Evolutionary conservation across 92 coral and sea anemone genomes (phyloP).

Genomic region (Phenganax subtilis): DNA sequence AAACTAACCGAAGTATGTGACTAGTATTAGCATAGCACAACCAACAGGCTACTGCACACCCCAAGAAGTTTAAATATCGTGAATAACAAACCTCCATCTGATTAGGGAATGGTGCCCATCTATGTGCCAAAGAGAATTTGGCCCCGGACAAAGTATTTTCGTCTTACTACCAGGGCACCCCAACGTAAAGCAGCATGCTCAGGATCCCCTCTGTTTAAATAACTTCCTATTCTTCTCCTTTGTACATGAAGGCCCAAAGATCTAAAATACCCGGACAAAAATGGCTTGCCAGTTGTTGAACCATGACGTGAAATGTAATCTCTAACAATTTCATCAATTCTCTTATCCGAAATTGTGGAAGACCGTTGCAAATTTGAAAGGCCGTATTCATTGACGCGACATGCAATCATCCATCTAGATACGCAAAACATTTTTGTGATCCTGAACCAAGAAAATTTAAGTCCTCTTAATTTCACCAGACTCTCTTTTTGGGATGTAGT

Average conservation of each 20-base stretch:
- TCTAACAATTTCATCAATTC: conserved; percentile 49
- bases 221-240: background rate
- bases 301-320: conserved; percentile 69
- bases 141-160: too few relatives aligned
- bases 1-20: background rate
- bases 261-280: conserved; percentile 49
- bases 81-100: too few relatives aligned
- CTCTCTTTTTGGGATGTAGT: background rate
- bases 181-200: too few relatives aligned
- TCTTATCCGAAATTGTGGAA: conserved; percentile 51
- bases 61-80: too few relatives aligned
- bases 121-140: too few relatives aligned
- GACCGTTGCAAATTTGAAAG: conserved; percentile 46
- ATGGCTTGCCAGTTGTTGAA: conserved; percentile 57
- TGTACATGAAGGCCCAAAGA: conserved; percentile 42
- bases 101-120: too few relatives aligned
- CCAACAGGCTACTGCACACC: too few relatives aligned
- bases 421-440: conserved; percentile 61
- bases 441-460: conserved; percentile 58
- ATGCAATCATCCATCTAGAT: conserved; percentile 58
- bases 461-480: conserved; percentile 56
- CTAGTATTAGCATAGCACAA: too few relatives aligned
- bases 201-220: too few relatives aligned
- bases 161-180: too few relatives aligned
- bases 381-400: conserved; percentile 53